Conservation (phyloP, 1,140 invertebrate genomes). For the Mercenaria mercenaria region DNA sequence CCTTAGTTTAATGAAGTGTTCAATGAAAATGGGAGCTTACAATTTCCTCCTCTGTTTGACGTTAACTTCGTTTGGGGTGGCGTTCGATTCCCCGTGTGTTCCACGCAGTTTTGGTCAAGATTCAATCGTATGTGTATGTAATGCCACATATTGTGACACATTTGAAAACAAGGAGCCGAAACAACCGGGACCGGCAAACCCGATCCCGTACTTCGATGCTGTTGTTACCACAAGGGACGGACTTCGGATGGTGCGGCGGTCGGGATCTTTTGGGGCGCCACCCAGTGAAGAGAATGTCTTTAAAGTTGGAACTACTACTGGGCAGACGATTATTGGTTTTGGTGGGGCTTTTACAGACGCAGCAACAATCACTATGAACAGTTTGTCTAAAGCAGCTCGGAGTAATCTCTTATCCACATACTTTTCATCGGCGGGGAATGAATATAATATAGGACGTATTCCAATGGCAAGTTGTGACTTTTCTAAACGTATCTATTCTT, state of each 20-base stretch:
- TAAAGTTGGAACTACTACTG: constrained; percentile 69
- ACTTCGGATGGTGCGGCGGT: background rate
- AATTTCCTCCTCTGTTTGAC: background rate
- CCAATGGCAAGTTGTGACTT: constrained; percentile 95
- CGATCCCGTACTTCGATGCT: background rate
- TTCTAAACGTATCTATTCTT: constrained; percentile 90
- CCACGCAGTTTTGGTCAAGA: constrained; percentile 42
- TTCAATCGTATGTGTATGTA: constrained; percentile 63
- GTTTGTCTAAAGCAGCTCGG: constrained; percentile 88
- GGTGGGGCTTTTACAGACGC: constrained; percentile 96
- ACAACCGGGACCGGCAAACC: background rate
- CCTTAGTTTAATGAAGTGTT: no score
- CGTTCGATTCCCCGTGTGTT: constrained; percentile 32
- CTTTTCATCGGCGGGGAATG: constrained; percentile 86
- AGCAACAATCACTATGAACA: constrained; percentile 91
- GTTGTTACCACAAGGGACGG: constrained; percentile 11
- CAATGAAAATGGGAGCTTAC: background rate
- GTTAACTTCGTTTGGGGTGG: background rate
- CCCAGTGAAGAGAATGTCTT: background rate
- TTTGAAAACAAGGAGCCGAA: background rate
- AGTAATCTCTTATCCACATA: constrained; percentile 89
- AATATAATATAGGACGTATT: constrained; percentile 89
- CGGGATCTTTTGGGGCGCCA: background rate
- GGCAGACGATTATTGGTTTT: constrained; percentile 90
- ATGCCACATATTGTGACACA: constrained; percentile 62